Conservation (phyloP, 2,888 invertebrate genomes). For the Sarcophaga subvicina region DNA sequence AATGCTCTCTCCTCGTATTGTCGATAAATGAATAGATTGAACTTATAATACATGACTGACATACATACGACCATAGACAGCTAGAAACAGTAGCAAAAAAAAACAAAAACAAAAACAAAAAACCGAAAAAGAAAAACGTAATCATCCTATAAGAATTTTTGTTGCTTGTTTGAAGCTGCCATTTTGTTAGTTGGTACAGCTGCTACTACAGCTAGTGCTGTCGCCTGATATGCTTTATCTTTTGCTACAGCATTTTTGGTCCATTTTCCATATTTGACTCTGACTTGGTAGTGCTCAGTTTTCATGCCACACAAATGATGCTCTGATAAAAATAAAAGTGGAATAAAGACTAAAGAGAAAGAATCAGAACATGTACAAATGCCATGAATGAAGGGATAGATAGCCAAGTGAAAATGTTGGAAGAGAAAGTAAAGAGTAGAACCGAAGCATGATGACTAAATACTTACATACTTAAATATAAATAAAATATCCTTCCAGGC, state of each 20-base stretch:
- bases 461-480: no score
- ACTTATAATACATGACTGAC: constrained; percentile 56
- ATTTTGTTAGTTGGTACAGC: neutral
- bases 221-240: neutral
- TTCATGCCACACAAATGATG: neutral
- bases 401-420: no score
- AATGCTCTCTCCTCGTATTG: constrained; percentile 10
- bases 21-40: constrained; percentile 64
- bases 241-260: neutral
- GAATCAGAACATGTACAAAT: no score
- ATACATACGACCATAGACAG: constrained; percentile 26
- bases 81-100: constrained; percentile 1
- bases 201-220: neutral
- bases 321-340: neutral
- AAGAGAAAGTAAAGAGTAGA: no score
- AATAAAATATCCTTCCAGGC: no score
- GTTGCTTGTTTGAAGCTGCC: neutral
- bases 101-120: neutral
- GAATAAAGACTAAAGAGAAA: neutral
- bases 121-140: no score
- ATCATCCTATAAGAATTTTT: neutral
- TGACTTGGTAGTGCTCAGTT: neutral
- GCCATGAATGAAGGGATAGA: no score
- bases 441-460: no score
- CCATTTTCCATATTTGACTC: neutral